Base-by-base conservation (phyloP, 2,888 invertebrate species). In the Plagodis pulveraria region DNA sequence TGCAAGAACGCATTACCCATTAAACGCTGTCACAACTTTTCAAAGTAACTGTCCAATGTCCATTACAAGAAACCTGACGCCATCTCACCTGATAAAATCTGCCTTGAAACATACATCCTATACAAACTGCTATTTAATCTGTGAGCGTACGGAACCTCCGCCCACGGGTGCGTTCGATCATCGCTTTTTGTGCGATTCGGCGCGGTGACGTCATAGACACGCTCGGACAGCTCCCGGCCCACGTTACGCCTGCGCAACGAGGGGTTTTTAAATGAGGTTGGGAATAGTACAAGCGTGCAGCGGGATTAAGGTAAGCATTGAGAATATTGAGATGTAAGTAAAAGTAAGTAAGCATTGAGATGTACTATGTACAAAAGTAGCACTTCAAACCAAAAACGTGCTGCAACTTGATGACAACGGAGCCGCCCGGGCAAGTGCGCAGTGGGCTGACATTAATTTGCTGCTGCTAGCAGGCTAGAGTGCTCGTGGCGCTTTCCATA, bases 221-320 rank as follows among this genome's bases (percentile, higher is more conserved):
- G 77, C 63, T 72, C 61, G 61, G 70, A 56, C 72, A 57, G 74
- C 76, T 75, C 61, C 77, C 75, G 70, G 67, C 78, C 78, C 77
- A 77, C 79, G 74, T 67, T 72, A 77, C 79, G 76, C 79, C 79
- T 63, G 73, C 77, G 74, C 79, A 59, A 50, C 52, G 56, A 45
- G 56, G 58, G 58, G 66, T 62, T 67, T 65, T 55, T 46, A 8
- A 43, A 11, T 36, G 54, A 54, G 50, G 41, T 36, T 22, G 62
- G 67, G 42, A 35, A 0, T 1, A 50, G 48, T 61, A 50, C 7
- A 0, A 60, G 64, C 67, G 64, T 48, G 22, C 0, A 55, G 54
- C 61, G 58, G 36, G n/a, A 8, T 46, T 22, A n/a, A n/a, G n/a
- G n/a, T n/a, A n/a, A n/a, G n/a, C n/a, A n/a, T n/a, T n/a, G n/a